Conservation (phyloP, 1,140 invertebrate genomes). For the Aphis gossypii region DNA sequence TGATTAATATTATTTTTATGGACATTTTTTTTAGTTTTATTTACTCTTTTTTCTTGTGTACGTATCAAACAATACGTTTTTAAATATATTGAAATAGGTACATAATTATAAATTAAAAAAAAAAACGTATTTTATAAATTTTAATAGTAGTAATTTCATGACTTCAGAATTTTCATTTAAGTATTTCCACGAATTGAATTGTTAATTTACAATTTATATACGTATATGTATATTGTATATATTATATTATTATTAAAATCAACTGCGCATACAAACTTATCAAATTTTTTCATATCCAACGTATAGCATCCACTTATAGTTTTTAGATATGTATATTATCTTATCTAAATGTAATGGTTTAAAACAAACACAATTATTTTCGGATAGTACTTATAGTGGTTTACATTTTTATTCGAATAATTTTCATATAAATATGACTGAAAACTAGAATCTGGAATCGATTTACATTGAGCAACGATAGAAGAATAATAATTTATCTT, state of each 20-base stretch:
- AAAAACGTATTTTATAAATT: too few species aligned
- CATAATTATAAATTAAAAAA: too few species aligned
- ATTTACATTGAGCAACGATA: not conserved
- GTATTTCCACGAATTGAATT: too few species aligned
- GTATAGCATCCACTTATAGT: not conserved
- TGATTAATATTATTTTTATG: not conserved
- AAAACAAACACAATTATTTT: not conserved
- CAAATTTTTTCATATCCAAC: not conserved
- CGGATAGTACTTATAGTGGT: not conserved
- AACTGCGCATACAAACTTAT: too few species aligned
- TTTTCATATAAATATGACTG: not conserved
- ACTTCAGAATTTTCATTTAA: too few species aligned
- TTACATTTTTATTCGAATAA: not conserved
- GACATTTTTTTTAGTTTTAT: not conserved
- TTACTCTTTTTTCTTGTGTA: not conserved
- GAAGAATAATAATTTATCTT: not conserved
- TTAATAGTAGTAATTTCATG: not conserved
- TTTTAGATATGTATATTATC: not conserved
- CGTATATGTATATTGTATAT: too few species aligned
- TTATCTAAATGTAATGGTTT: not conserved
- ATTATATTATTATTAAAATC: too few species aligned
- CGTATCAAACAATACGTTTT: too few species aligned
- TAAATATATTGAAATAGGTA: too few species aligned
- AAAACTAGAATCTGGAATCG: not conserved
- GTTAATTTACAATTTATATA: not conserved